Conservation (phyloP, 1,140 invertebrate genomes). For the Conus ventricosus region DNA sequence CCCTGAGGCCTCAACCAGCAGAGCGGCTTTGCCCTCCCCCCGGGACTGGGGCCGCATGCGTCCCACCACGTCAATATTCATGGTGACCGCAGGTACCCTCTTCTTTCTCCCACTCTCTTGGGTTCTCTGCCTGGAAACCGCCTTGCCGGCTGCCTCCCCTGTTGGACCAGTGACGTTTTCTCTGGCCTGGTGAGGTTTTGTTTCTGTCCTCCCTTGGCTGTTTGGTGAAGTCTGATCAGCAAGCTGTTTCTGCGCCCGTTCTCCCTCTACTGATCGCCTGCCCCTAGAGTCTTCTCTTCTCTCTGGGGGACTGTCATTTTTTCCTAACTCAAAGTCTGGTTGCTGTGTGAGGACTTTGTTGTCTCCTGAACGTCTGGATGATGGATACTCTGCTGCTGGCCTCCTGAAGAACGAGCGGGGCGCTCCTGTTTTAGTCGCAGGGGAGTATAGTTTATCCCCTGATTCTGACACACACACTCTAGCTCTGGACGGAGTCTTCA, state of each 20-base stretch:
- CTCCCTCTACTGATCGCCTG: not conserved
- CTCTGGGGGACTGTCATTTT: not conserved
- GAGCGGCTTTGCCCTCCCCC: conserved; percentile 48
- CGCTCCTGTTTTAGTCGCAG: not conserved
- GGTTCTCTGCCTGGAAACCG: too few relatives aligned
- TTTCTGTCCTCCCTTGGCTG: too few relatives aligned
- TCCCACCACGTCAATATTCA: conserved; percentile 64
- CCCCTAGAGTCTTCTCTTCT: not conserved
- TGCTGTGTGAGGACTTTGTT: not conserved
- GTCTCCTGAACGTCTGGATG: not conserved
- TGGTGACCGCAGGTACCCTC: conserved; percentile 22
- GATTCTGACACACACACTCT: not conserved
- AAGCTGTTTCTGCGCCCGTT: not conserved
- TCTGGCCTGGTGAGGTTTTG: not conserved
- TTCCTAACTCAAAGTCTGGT: not conserved
- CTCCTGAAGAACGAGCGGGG: not conserved
- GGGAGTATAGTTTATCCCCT: not conserved
- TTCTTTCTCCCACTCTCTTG: not conserved
- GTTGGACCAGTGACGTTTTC: too few relatives aligned
- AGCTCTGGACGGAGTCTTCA: not conserved
- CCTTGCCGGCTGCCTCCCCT: not conserved
- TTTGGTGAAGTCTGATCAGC: too few relatives aligned
- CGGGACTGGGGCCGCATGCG: conserved; percentile 53
- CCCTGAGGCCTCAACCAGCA: conserved; percentile 48
- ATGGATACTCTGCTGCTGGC: not conserved